Evolutionary conservation across 2,888 invertebrate genomes (phyloP).

Genomic region (Dioctria rufipes): DNA sequence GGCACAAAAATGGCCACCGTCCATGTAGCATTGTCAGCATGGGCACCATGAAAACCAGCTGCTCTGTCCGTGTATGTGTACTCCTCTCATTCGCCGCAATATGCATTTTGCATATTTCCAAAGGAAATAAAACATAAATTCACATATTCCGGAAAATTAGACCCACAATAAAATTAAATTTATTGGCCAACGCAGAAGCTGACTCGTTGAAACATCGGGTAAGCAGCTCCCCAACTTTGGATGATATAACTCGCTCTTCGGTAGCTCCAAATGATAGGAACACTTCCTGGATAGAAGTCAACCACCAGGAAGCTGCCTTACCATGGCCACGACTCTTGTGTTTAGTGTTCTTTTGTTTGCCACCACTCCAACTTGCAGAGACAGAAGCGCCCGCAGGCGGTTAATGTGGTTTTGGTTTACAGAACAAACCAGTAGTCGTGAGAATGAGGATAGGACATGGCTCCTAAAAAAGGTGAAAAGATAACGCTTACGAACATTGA

Average conservation of each 20-base stretch:
- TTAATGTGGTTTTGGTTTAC: slow-evolving; percentile 20
- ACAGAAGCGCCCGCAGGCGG: not conserved
- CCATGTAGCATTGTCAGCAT: slow-evolving; percentile 8
- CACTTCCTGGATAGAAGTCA: slow-evolving; percentile 61
- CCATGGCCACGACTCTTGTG: slow-evolving; percentile 11
- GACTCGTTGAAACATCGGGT: slow-evolving; percentile 1
- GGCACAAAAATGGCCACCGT: slow-evolving; percentile 25
- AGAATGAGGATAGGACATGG: not conserved
- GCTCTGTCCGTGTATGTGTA: not conserved
- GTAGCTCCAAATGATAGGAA: slow-evolving; percentile 57
- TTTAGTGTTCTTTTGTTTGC: slow-evolving; percentile 22
- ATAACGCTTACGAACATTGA: slow-evolving; percentile 51
- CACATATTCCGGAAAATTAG: slow-evolving; percentile 65
- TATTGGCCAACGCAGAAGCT: slow-evolving; percentile 23
- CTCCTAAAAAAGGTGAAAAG: not conserved
- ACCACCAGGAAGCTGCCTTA: slow-evolving; percentile 60
- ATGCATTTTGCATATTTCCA: slow-evolving; percentile 64
- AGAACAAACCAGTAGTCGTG: not conserved
- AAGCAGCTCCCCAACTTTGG: slow-evolving; percentile 12
- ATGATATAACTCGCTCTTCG: slow-evolving; percentile 25
- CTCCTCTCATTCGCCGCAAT: slow-evolving; percentile 58
- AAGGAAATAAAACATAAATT: slow-evolving; percentile 65
- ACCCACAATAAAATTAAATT: slow-evolving; percentile 64
- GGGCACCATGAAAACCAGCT: slow-evolving; percentile 27
- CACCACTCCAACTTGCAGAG: not conserved